phyloP scores from a whole-genome alignment of 1,140 invertebrate species.

The Subanguina moxae region DNA sequence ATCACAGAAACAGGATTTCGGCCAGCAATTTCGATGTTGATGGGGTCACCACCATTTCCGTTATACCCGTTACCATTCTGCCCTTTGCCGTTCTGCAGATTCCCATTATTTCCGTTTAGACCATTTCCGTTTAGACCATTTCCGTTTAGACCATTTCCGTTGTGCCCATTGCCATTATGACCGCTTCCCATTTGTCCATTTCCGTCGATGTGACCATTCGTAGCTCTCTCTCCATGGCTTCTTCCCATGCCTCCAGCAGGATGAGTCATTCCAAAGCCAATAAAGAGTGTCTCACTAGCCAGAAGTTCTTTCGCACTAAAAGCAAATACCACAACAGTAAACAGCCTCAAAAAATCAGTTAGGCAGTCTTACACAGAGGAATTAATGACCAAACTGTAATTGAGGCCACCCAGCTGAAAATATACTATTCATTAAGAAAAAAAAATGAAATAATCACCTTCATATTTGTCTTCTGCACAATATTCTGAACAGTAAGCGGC shows the following conservation, averaged over 20 bases:
- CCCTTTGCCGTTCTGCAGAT: too few relatives aligned
- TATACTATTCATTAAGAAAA: too few relatives aligned
- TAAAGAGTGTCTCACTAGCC: conserved; percentile 13
- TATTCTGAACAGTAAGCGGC: conserved; percentile 37
- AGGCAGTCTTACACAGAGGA: too few relatives aligned
- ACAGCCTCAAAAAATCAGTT: too few relatives aligned
- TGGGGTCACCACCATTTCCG: not conserved
- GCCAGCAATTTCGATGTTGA: not conserved
- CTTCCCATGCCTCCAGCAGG: conserved; percentile 27
- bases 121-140: conserved; percentile 12
- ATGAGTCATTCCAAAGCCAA: conserved; percentile 29
- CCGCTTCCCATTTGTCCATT: too few relatives aligned
- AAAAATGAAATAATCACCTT: conserved; percentile 7
- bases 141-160: not conserved
- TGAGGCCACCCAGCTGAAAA: conserved; percentile 25
- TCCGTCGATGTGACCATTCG: not conserved
- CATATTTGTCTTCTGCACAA: conserved; percentile 40
- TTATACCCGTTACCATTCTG: not conserved
- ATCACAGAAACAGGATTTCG: conserved; percentile 19
- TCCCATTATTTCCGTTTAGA: not conserved
- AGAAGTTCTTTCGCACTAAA: not conserved
- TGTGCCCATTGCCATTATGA: too few relatives aligned
- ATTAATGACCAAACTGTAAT: conserved; percentile 18
- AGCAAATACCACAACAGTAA: too few relatives aligned
- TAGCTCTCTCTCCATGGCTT: not conserved